Conservation (phyloP, 2,113 vertebrate genomes). For the Eleginops maclovinus region DNA sequence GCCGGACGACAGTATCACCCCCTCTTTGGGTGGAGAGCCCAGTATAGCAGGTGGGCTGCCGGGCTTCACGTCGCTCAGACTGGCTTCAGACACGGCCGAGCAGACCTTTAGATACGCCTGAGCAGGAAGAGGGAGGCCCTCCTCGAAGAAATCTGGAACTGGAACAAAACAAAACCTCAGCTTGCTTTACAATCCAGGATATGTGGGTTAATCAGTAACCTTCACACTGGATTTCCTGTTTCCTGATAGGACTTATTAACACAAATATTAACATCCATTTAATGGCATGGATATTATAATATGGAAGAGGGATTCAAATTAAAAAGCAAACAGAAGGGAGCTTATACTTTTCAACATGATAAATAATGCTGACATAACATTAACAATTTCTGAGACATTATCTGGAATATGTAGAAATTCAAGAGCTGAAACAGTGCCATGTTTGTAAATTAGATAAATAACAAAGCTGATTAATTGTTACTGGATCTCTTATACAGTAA, state of each 20-base stretch:
- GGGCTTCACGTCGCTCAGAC: conserved; percentile 69
- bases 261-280: not conserved
- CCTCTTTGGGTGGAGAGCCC: conserved; percentile 59
- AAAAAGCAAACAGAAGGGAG: not conserved
- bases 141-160: conserved; percentile 84
- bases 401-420: not conserved
- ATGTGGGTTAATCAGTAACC: too few relatives aligned
- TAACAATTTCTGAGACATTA: too few relatives aligned
- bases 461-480: not conserved
- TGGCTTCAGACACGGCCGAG: conserved; percentile 78
- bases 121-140: conserved; percentile 81
- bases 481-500: not conserved
- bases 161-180: conserved; percentile 11
- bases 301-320: not conserved
- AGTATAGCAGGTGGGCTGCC: conserved; percentile 44
- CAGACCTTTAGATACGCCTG: conserved; percentile 85
- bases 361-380: not conserved
- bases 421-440: not conserved
- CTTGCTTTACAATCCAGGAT: not conserved
- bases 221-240: too few relatives aligned
- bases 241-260: too few relatives aligned
- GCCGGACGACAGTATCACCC: conserved; percentile 46
- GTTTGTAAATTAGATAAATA: not conserved
- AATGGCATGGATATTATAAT: not conserved
- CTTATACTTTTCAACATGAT: not conserved